Conservation (phyloP, 1,140 invertebrate species). For the Anastatus disparis region DNA sequence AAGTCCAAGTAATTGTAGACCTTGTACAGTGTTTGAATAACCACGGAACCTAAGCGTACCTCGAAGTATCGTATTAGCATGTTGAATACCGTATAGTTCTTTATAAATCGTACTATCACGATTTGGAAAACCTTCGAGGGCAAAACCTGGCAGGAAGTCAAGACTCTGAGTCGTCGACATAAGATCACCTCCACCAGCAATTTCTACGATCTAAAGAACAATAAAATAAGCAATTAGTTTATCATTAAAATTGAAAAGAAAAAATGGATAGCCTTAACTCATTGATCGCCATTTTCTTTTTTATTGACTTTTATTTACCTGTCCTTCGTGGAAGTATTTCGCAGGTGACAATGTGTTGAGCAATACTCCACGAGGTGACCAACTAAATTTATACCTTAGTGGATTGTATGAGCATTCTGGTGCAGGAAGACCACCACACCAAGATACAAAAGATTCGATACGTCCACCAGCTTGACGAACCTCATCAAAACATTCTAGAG, state of each 20-base stretch:
- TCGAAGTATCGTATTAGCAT: constrained; percentile 88
- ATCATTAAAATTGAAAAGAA: not conserved
- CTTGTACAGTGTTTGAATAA: constrained; percentile 87
- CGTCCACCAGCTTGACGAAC: constrained; percentile 82
- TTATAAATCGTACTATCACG: constrained; percentile 93
- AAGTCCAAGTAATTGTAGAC: constrained; percentile 87
- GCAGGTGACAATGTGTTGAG: constrained; percentile 90
- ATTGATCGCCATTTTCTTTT: too few relatives aligned
- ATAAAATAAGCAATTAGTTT: too few relatives aligned
- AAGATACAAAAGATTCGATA: constrained; percentile 95
- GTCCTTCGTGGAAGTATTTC: constrained; percentile 86
- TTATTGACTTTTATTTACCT: constrained; percentile 67
- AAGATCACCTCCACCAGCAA: constrained; percentile 88
- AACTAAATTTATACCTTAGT: constrained; percentile 97
- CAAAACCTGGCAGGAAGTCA: constrained; percentile 95
- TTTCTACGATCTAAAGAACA: constrained; percentile 80
- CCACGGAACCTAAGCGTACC: constrained; percentile 93
- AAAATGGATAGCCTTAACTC: too few relatives aligned
- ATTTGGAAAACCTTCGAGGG: constrained; percentile 95
- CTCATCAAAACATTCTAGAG: constrained; percentile 96
- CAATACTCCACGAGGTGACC: constrained; percentile 92
- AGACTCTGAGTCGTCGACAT: constrained; percentile 82
- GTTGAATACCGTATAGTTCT: constrained; percentile 85
- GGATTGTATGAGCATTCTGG: constrained; percentile 95
- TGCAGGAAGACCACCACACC: constrained; percentile 95